Conservation (phyloP, 2,888 invertebrate species). For the Nipponacmea schrenckii region DNA sequence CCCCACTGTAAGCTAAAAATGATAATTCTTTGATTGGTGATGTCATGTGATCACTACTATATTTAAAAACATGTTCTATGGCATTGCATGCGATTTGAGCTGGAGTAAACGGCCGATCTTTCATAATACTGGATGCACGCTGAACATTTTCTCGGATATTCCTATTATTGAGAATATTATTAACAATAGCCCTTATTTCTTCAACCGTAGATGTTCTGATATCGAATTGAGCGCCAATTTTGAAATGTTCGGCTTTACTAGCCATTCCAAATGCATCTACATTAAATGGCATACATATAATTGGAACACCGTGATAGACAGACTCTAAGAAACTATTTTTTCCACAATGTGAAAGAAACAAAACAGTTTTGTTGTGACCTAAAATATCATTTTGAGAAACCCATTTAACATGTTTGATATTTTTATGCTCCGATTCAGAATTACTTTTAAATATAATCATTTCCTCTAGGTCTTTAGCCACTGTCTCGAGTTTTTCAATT, state of each 20-base stretch:
- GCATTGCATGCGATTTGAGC: conserved; percentile 10
- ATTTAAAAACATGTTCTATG: conserved; percentile 16
- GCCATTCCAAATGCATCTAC: conserved; percentile 36
- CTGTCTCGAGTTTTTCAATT: conserved; percentile 27
- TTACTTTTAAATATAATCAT: conserved; percentile 14
- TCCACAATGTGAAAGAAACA: conserved; percentile 41
- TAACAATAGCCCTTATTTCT: neutral
- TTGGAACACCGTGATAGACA: conserved; percentile 40
- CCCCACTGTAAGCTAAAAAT: too few species aligned
- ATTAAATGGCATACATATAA: conserved; percentile 32
- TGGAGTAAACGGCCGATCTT: conserved; percentile 16
- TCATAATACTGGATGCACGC: conserved; percentile 4
- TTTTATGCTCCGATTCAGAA: conserved; percentile 6
- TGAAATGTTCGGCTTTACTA: conserved; percentile 15
- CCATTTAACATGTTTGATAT: conserved; percentile 28
- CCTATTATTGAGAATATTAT: conserved; percentile 10
- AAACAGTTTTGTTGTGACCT: conserved; percentile 27
- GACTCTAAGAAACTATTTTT: conserved; percentile 37
- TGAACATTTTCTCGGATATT: conserved; percentile 14
- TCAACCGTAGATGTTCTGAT: neutral
- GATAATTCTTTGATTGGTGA: neutral
- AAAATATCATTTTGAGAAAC: conserved; percentile 35
- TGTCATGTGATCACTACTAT: conserved; percentile 9
- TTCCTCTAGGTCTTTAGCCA: neutral
- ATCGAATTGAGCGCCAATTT: neutral